Base-by-base conservation (phyloP, 2,888 invertebrate species). In the Gisinianus flammeolus region DNA sequence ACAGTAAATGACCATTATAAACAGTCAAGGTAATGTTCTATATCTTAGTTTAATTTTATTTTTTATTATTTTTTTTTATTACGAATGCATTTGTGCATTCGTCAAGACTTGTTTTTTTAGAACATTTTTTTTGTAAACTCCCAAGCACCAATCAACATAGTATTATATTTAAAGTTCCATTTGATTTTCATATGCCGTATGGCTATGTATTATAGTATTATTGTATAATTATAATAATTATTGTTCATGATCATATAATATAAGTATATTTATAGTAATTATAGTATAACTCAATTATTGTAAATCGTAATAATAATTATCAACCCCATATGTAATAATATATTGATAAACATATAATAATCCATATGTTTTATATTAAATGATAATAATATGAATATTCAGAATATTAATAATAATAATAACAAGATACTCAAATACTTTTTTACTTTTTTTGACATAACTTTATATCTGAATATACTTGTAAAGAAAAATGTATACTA, bases 61-160 rank as follows among this genome's bases (percentile, higher is more conserved):
- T 35, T 35, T 8, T 12, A 35, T 35, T 8, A 35, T 35, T 71
- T 54, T 52, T 71, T 54, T 54, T 54, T 19, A 26, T 24, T 71
- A 54, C 10, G 62, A 73, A 58, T 58, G 62, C 28, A 33, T 26
- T 16, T 26, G 24, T 62, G 16, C 73, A 73, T 58, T 33, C 73
- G 33, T 33, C 22, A 62, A 19, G 26, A 62, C 24, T 22, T 24
- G 54, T 54, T 58, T 26, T 19, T 62, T 73, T 16, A 56, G 71
- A 58, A 52, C 76, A 52, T 33, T 69, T 69, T 76, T 69, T 76
- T 56, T 70, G 77, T 77, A 77, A 70, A 77, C 71, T 70, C 70
- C 62, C 69, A 77, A 77, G 77, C 77, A 77, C 77, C 77, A 58
- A 62, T 33, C 69, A 77, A 67, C 56, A 67, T 19, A 56, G 19